Conservation (phyloP, 2,113 vertebrate genomes). For the Struthio camelus region DNA sequence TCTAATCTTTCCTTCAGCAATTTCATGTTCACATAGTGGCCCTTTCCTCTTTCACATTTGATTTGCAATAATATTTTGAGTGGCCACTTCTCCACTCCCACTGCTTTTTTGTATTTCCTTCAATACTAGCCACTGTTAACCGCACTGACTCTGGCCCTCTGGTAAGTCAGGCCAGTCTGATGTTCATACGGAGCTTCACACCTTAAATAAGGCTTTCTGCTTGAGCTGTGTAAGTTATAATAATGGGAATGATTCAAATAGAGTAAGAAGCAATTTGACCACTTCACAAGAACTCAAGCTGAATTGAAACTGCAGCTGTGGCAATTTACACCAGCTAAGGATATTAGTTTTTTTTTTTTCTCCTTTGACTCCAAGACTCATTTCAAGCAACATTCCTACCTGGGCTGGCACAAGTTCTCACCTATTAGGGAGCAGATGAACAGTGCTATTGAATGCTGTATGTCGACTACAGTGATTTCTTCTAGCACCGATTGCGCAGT, state of each 20-base stretch:
- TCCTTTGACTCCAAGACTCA: neutral
- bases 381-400: neutral
- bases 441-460: neutral
- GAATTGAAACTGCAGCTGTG: neutral
- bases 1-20: neutral
- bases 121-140: neutral
- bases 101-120: neutral
- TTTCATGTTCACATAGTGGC: neutral
- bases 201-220: neutral
- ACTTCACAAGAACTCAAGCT: neutral
- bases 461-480: neutral
- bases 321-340: slow-evolving; percentile 12
- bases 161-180: neutral
- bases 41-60: neutral
- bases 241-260: neutral
- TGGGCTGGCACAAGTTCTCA: neutral
- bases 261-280: slow-evolving; percentile 7
- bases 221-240: neutral
- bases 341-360: neutral
- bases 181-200: neutral
- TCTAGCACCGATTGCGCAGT: neutral
- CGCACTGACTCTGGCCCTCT: fast-evolving
- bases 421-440: neutral
- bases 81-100: neutral
- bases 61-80: neutral